Conservation (phyloP, 2,888 invertebrate genomes). For the Drosophila nr. medialis region DNA sequence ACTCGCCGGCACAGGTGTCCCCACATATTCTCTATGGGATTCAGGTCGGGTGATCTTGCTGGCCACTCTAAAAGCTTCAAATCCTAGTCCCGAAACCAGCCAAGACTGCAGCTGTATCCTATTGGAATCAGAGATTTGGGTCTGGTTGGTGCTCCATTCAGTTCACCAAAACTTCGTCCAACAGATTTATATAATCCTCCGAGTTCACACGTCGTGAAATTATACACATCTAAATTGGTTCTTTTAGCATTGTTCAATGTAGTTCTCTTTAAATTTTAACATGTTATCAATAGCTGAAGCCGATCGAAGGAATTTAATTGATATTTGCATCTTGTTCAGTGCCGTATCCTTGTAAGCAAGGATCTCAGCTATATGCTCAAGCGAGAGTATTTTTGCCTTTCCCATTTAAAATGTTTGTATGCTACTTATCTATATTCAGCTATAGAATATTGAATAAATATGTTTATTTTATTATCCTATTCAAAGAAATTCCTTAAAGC, state of each 20-base stretch:
- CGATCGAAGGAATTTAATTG: too few relatives aligned
- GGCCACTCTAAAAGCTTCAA: not conserved
- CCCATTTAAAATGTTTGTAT: too few relatives aligned
- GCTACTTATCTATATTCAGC: not conserved
- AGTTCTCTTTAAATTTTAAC: too few relatives aligned
- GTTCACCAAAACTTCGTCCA: not conserved
- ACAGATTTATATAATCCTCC: too few relatives aligned
- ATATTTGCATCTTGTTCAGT: too few relatives aligned
- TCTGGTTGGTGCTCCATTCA: not conserved
- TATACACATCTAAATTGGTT: too few relatives aligned
- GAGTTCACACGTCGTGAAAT: too few relatives aligned
- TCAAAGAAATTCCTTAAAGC: not conserved
- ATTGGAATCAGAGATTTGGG: not conserved
- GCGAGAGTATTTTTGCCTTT: too few relatives aligned
- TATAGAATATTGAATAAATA: not conserved
- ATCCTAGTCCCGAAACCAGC: not conserved
- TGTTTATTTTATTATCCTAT: not conserved
- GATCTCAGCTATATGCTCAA: too few relatives aligned
- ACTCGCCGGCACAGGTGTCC: not conserved
- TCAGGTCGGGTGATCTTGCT: not conserved
- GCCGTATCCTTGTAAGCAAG: too few relatives aligned
- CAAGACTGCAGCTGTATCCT: not conserved
- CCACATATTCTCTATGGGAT: not conserved
- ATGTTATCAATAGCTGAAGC: too few relatives aligned
- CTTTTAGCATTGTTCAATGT: too few relatives aligned